phyloP scores from a whole-genome alignment of 92 coral and sea anemone genomes.

The Scolanthus callimorphus region DNA sequence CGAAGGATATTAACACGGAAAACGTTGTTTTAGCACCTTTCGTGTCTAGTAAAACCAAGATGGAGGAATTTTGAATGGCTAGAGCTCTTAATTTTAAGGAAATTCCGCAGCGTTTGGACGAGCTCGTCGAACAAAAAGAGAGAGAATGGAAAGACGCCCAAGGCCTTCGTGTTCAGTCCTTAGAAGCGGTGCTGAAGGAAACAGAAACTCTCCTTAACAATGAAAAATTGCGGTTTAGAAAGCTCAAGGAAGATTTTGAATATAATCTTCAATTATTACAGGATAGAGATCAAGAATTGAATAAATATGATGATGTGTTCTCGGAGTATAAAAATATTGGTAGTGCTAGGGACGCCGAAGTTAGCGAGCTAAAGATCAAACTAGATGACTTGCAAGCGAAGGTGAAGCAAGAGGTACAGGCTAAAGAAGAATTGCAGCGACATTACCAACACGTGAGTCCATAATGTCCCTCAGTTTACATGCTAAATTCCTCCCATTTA shows the following conservation, averaged over 20 bases:
- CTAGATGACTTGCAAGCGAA: constrained; percentile 77
- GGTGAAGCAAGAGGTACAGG: constrained; percentile 63
- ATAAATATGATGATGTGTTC: constrained; percentile 74
- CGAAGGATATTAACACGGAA: no score
- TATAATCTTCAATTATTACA: constrained; percentile 78
- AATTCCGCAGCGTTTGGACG: no score
- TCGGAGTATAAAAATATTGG: constrained; percentile 58
- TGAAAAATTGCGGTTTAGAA: constrained; percentile 78
- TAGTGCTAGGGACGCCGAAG: constrained; percentile 68
- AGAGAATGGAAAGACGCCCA: constrained; percentile 95
- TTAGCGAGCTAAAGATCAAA: constrained; percentile 84
- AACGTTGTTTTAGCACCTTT: no score
- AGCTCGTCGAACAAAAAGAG: constrained; percentile 89
- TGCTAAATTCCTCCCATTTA: no score
- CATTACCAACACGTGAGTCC: constrained; percentile 80
- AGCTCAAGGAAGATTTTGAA: constrained; percentile 92
- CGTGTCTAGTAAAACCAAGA: no score
- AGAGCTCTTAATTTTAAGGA: no score
- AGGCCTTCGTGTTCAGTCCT: constrained; percentile 55
- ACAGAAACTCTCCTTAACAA: constrained; percentile 64
- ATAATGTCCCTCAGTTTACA: no score
- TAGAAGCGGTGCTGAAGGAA: constrained; percentile 67
- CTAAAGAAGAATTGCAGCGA: constrained; percentile 74
- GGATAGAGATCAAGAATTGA: constrained; percentile 84
- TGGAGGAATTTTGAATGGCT: no score